Evolutionary conservation across 2,113 vertebrate genomes (phyloP).

Genomic region (Eublepharis macularius): DNA sequence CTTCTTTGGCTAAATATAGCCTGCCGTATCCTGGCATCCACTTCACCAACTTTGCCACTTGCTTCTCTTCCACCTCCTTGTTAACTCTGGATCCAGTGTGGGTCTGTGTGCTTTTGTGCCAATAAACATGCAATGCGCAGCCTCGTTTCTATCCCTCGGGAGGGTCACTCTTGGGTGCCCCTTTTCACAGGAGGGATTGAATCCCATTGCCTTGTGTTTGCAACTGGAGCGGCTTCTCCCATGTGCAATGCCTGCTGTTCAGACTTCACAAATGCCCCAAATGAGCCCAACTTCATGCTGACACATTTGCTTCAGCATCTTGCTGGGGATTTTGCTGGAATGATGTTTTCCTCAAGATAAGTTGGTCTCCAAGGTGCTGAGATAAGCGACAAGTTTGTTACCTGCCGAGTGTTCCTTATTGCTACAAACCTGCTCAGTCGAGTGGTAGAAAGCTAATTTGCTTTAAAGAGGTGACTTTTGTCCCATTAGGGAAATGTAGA

Average conservation of each 20-base stretch:
- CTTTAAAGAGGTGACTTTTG: neutral
- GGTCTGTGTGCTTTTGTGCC: neutral
- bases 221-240: rapidly evolving
- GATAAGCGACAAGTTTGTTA: neutral
- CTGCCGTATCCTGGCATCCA: neutral
- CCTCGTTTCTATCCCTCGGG: neutral
- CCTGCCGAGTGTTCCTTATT: neutral
- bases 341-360: neutral
- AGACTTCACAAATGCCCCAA: neutral
- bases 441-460: neutral
- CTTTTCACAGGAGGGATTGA: neutral
- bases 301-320: rapidly evolving
- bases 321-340: neutral
- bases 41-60: too few species aligned
- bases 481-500: neutral
- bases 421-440: neutral
- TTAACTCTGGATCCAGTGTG: neutral
- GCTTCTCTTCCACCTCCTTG: neutral
- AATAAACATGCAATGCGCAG: too few species aligned
- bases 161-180: neutral
- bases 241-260: rapidly evolving
- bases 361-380: rapidly evolving
- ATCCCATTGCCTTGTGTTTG: neutral
- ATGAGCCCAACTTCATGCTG: neutral
- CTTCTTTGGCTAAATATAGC: neutral